These are phyloP conservation scores for Polypedilum vanderplanki DNA, from an alignment of 1,140 invertebrate genomes.

Conservation along the genomic window DNA sequence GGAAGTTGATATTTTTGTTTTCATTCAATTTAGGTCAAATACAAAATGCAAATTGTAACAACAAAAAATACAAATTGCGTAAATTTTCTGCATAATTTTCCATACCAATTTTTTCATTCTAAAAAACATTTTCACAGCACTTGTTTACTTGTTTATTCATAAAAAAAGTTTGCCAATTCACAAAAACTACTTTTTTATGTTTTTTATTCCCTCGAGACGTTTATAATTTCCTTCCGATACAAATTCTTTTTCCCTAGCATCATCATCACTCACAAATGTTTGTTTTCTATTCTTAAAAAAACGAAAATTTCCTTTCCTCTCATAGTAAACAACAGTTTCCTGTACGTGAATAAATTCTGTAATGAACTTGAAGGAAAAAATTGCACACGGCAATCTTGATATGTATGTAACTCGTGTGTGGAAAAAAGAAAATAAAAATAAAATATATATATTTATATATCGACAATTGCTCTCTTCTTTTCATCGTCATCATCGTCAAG, in stretches of 20 bases:
- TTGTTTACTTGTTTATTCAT: too few relatives aligned
- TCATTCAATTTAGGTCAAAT: too few relatives aligned
- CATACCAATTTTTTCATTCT: too few relatives aligned
- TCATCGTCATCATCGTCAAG: background rate
- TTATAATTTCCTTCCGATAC: conserved; percentile 18
- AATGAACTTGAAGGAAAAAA: background rate
- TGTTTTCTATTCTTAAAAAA: background rate
- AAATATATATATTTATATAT: background rate
- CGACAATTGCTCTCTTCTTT: background rate
- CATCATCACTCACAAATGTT: background rate
- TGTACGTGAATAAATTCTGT: conserved; percentile 12
- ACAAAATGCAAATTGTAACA: too few relatives aligned
- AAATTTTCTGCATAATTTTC: too few relatives aligned
- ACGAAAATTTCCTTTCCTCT: conserved; percentile 6
- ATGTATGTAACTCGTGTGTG: background rate
- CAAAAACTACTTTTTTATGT: too few relatives aligned
- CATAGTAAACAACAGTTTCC: conserved; percentile 12
- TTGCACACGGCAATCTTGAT: conserved; percentile 14
- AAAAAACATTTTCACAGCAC: too few relatives aligned
- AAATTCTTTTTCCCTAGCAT: background rate
- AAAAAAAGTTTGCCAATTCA: too few relatives aligned
- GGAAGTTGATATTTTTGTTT: too few relatives aligned
- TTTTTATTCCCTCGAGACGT: background rate
- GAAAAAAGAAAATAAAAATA: background rate
- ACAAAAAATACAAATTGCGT: too few relatives aligned